Evolutionary conservation across 2,797 vertebrate genomes (phyloP), one percentile per base, ranked within the genome.

Genomic region (Erethizon dorsatum): DNA sequence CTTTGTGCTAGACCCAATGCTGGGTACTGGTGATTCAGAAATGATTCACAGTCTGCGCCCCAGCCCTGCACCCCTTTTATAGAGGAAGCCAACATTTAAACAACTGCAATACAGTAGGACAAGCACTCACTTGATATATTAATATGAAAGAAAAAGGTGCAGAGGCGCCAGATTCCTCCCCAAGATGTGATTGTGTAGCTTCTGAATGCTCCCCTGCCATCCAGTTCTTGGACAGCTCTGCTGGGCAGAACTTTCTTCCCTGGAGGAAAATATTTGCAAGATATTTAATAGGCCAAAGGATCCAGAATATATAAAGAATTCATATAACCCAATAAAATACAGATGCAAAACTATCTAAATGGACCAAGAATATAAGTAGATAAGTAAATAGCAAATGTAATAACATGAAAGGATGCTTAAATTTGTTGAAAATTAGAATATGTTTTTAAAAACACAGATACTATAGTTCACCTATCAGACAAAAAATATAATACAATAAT

Each of bases 291-390:
- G n/a, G 61, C 26, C 59, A 78, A 79, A 83, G 9, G 57, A 90
- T 52, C n/a, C 41, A 91, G 80, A 95, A 84, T 57, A 95, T 67
- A 87, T 85, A 73, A 96, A 91, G n/a, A 91, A 88, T 24, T 54
- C 47, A 83, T 57, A 33, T 45, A 90, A 82, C n/a, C 56, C 59
- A 96, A 88, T 79, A 52, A 87, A 90, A 85, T 26, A 83, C 18
- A 80, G 31, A 84, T n/a, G 17, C 15, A 94, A 88, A 92, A 63
- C 22, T 88, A 88, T 28, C 28, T 17, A 88, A 92, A 28, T 54
- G 61, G 12, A 78, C 1, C 15, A 87, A 95, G 54, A 95, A 87
- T 54, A 96, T 65, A 57, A 91, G 33, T 26, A 90, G 65, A 50
- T 37, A 94, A 65, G 31, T 85, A 92, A 94, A 90, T 33, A 90